Base-by-base conservation (phyloP, 2,113 vertebrate genomes). In the Halichoerus grypus region DNA sequence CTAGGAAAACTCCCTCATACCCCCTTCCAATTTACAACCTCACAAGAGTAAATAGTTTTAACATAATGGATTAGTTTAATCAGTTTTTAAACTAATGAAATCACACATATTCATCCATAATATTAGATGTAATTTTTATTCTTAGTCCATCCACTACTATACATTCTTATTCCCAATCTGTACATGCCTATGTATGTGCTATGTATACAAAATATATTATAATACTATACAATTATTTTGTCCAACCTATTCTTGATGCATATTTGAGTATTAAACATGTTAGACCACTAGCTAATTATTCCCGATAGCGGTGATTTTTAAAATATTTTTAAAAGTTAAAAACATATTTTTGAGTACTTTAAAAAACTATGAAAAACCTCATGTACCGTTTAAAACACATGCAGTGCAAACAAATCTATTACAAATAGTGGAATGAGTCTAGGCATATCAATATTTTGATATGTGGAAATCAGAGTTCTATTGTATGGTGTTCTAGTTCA, bases 401-500 rank as follows among this genome's bases (percentile, higher is more conserved):
- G 0, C 10, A 42, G 0, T 81, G 1, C 16, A 72, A 91, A 76
- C 6, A 85, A 72, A 59, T 69, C 1, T 76, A 36, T 92, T 85
- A 4, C 6, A 81, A 97, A 82, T 3, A 84, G 46, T 59, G 49
- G 13, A 63, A 88, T 91, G 14, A 84, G 19, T 95, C n/a, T 90
- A 84, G 61, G 67, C n/a, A 88, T 91, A 91, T 83, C 36, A 88
- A n/a, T 91, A 88, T 77, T 97, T 85, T 59, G 42, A 86, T 18
- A 57, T 39, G 1, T 79, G 12, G n/a, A 94, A 91, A 93, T 91
- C 24, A 80, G 7, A 81, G n/a, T 71, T 92, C 39, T 88, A 31
- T 36, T 93, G 1, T 46, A 84, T 0, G 28, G 1, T 88, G 31
- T 84, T 81, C 46, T 71, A 59, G 77, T 95, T 88, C 76, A 91